Conservation (phyloP, 1,140 invertebrate genomes). For the Bombus superbus region DNA sequence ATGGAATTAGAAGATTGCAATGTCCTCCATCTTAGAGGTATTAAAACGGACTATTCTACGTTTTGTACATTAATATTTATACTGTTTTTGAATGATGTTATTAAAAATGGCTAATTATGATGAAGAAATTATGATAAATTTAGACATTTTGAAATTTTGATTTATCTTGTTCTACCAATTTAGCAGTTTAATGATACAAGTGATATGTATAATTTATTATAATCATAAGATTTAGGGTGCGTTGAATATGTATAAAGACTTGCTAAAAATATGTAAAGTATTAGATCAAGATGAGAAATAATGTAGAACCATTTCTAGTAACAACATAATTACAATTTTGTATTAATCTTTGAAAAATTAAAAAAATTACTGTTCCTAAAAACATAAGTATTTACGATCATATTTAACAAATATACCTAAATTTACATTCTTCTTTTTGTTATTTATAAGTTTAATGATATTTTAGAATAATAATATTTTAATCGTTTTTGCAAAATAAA, state of each 20-base stretch:
- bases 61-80: conserved; percentile 4
- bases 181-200: not conserved
- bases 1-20: conserved; percentile 40
- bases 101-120: conserved; percentile 4
- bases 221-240: conserved; percentile 7
- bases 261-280: conserved; percentile 27
- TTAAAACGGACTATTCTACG: not conserved
- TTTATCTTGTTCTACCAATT: conserved; percentile 14
- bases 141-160: not conserved
- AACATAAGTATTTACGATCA: not conserved
- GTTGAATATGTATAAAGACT: conserved; percentile 35
- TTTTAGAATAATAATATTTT: not conserved
- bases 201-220: not conserved
- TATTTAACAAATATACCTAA: not conserved
- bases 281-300: conserved; percentile 14
- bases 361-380: not conserved
- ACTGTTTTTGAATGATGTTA: conserved; percentile 4
- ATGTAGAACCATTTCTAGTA: conserved; percentile 8
- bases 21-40: conserved; percentile 54
- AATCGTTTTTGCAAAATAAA: not conserved
- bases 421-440: not conserved
- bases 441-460: not conserved
- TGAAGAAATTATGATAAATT: conserved; percentile 4
- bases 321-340: not conserved
- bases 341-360: conserved; percentile 2